phyloP scores from a whole-genome alignment of 2,797 vertebrate genomes.

The Acrossocheilus fasciatus region DNA sequence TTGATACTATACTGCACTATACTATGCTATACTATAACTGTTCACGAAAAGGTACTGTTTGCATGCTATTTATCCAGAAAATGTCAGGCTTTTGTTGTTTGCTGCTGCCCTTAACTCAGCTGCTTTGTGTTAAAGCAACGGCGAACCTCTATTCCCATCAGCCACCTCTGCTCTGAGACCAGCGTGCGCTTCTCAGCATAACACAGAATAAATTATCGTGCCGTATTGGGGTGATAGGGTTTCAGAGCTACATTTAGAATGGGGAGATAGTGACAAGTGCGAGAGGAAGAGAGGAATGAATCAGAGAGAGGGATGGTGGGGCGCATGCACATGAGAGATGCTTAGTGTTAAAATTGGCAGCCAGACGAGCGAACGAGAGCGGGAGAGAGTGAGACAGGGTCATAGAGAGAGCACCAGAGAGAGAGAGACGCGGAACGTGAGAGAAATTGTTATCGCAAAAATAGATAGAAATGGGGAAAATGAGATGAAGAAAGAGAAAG shows the following conservation, averaged over 20 bases:
- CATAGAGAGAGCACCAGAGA: constrained; percentile 20
- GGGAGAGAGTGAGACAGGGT: constrained; percentile 23
- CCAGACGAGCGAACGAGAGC: constrained; percentile 32
- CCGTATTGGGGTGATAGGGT: constrained; percentile 34
- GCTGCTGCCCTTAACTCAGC: constrained; percentile 21
- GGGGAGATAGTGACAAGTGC: constrained; percentile 64
- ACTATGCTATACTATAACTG: not conserved
- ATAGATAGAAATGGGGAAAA: constrained; percentile 58
- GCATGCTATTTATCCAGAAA: not conserved
- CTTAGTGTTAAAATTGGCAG: constrained; percentile 31
- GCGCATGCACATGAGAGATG: constrained; percentile 17
- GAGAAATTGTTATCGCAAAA: constrained; percentile 50
- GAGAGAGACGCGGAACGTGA: constrained; percentile 45
- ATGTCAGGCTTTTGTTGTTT: not conserved
- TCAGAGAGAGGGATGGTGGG: constrained; percentile 23
- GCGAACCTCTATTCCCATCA: constrained; percentile 32
- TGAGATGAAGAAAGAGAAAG: constrained; percentile 42
- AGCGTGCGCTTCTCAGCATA: constrained; percentile 27
- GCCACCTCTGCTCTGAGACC: constrained; percentile 42
- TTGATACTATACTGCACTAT: too few species aligned
- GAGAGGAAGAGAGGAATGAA: constrained; percentile 49
- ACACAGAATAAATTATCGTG: constrained; percentile 36
- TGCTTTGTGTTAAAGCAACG: constrained; percentile 4
- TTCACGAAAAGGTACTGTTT: not conserved
- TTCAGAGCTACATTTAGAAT: constrained; percentile 46